Base-by-base conservation (phyloP, 1,140 invertebrate genomes). In the Dufourea novaeangliae region DNA sequence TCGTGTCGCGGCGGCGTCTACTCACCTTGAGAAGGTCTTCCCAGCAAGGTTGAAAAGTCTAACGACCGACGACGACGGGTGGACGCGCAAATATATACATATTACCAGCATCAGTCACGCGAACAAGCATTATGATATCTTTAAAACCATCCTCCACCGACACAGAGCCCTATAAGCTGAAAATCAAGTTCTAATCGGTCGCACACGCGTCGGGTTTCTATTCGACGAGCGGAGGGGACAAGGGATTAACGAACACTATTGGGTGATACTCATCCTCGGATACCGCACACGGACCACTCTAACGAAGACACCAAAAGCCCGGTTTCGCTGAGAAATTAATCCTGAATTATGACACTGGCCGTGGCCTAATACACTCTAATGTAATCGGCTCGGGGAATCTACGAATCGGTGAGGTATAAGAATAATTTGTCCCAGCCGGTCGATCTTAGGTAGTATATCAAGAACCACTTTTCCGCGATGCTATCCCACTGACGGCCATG, bases 1-100 rank as follows among this genome's bases (percentile, higher is more conserved):
- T 46, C 71, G 68, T 75, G 76, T 84, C 72, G 69, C 64, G 41
- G 69, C 64, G 41, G 59, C 39, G 64, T 83, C 78, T 76, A 70
- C 69, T 85, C 76, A 83, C 87, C 87, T 88, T 88, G 82, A 82
- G 86, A 88, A 88, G 87, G 87, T 87, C 87, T 87, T 72, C 32
- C n/a, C 46, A 57, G 61, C 79, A 77, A 87, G 79, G 77, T 68
- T 81, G 84, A 68, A 69, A 56, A 71, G 82, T 79, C 83, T 78
- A 85, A 86, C 75, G 83, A 84, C 82, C 82, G 81, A 34, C 29
- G 34, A 32, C 10, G 41, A 50, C 46, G 46, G 46, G 46, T n/a
- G 46, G 20, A 50, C 46, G 46, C 20, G 46, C 46, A 50, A 50
- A 50, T 50, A 50, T 50, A 50, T 50, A 50, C 34, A 3, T 50